phyloP scores from a whole-genome alignment of 2,797 vertebrate species.

The Pangasius krempfi region DNA sequence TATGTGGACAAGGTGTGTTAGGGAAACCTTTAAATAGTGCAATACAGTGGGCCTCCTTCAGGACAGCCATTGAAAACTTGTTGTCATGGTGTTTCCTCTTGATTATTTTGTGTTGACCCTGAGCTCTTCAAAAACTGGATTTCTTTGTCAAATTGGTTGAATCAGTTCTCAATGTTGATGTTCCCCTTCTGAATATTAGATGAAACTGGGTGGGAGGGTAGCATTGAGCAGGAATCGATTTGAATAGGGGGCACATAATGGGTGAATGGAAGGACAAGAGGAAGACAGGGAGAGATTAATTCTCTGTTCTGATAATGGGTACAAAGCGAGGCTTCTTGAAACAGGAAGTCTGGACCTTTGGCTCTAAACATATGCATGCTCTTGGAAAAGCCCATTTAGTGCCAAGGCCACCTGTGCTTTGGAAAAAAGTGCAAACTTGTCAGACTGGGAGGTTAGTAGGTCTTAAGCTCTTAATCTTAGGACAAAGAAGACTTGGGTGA shows the following conservation, averaged over 20 bases:
- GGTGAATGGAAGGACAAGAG: constrained; percentile 46
- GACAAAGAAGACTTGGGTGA: constrained; percentile 54
- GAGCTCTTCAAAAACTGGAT: not conserved
- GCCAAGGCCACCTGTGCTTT: constrained; percentile 52
- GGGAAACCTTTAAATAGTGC: not conserved
- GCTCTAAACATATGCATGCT: constrained; percentile 37
- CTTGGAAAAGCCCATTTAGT: constrained; percentile 38
- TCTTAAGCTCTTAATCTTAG: constrained; percentile 65
- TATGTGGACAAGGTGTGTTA: not conserved
- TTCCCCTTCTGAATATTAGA: constrained; percentile 53
- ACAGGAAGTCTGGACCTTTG: constrained; percentile 29
- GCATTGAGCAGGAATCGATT: constrained; percentile 33
- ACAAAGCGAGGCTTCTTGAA: constrained; percentile 41
- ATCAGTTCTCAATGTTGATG: constrained; percentile 62
- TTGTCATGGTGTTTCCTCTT: not conserved
- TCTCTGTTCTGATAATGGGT: constrained; percentile 43
- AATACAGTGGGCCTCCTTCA: constrained; percentile 1
- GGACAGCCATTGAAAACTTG: not conserved
- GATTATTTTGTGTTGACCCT: constrained; percentile 26
- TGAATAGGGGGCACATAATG: constrained; percentile 28
- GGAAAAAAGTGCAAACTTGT: constrained; percentile 60
- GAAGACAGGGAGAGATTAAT: constrained; percentile 50
- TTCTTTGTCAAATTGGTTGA: constrained; percentile 57
- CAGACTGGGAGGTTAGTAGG: constrained; percentile 51
- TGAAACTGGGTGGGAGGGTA: constrained; percentile 43